Evolutionary conservation across 2,113 vertebrate genomes (phyloP).

Genomic region (Sigmodon hispidus): DNA sequence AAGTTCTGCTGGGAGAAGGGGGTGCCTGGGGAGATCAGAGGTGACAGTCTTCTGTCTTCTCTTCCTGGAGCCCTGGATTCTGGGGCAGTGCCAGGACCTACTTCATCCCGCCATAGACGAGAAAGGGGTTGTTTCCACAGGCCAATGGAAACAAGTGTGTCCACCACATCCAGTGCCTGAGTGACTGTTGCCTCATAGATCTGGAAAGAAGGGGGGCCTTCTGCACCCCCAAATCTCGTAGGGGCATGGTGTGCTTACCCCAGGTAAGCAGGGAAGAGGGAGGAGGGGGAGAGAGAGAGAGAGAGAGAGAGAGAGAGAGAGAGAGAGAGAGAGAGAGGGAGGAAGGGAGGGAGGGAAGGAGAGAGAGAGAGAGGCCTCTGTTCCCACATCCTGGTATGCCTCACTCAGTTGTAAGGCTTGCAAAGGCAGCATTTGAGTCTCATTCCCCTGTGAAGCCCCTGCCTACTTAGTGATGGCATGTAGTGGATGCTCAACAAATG

Average conservation of each 20-base stretch:
- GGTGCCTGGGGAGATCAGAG: too few species aligned
- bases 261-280: neutral
- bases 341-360: neutral
- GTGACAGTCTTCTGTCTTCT: neutral
- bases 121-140: constrained; percentile 17
- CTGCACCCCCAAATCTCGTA: constrained; percentile 39
- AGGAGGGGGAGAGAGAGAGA: neutral
- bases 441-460: neutral
- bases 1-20: neutral
- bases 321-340: too few species aligned
- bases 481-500: neutral
- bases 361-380: too few species aligned
- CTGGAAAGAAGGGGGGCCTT: neutral
- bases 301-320: too few species aligned
- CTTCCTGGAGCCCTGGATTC: neutral
- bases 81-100: neutral
- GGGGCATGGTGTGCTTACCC: constrained; percentile 15
- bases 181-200: constrained; percentile 64
- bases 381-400: too few species aligned
- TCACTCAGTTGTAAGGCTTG: rapidly evolving
- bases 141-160: neutral
- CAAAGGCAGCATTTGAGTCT: neutral
- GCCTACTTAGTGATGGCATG: neutral
- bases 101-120: rapidly evolving
- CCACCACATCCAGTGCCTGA: constrained; percentile 49